Evolutionary conservation across 2,113 vertebrate species (phyloP).

Genomic region (Apeltes quadracus): DNA sequence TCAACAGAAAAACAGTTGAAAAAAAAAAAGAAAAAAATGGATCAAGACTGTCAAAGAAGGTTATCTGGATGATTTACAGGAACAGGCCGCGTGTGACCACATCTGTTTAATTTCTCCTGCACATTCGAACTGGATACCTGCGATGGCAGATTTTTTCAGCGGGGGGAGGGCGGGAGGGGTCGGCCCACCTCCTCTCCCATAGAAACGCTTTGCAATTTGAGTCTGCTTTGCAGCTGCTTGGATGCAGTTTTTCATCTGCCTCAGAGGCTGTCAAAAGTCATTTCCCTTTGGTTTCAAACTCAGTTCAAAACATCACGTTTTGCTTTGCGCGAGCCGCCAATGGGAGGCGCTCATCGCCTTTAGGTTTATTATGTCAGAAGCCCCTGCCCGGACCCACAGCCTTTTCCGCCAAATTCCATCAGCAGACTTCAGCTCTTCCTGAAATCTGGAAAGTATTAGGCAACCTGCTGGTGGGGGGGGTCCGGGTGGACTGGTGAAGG

Average conservation of each 20-base stretch:
- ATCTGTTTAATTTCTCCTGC: conserved; percentile 9
- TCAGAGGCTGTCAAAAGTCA: conserved; percentile 55
- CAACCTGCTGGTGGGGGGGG: conserved; percentile 78
- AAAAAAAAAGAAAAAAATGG: neutral
- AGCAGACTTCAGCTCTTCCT: conserved; percentile 73
- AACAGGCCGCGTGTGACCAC: conserved; percentile 28
- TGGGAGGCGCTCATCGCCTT: conserved; percentile 71
- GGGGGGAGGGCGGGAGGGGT: too few species aligned
- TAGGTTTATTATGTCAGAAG: conserved; percentile 43
- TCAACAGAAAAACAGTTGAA: neutral
- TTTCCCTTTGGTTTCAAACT: conserved; percentile 49
- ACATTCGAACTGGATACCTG: conserved; percentile 36
- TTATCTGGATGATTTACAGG: conserved; percentile 37
- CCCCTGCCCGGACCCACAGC: conserved; percentile 56
- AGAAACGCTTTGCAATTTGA: conserved; percentile 57
- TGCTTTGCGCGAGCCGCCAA: conserved; percentile 45
- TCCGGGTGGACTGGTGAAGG: conserved; percentile 30
- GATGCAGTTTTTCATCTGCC: conserved; percentile 49
- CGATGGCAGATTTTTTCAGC: conserved; percentile 53
- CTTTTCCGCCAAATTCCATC: conserved; percentile 79
- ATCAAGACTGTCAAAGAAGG: neutral
- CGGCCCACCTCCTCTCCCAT: neutral
- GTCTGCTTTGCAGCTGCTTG: conserved; percentile 66
- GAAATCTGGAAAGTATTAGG: conserved; percentile 86
- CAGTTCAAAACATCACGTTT: conserved; percentile 12